Conservation (phyloP, 1,140 invertebrate genomes). For the Philotrypesis tridentata region DNA sequence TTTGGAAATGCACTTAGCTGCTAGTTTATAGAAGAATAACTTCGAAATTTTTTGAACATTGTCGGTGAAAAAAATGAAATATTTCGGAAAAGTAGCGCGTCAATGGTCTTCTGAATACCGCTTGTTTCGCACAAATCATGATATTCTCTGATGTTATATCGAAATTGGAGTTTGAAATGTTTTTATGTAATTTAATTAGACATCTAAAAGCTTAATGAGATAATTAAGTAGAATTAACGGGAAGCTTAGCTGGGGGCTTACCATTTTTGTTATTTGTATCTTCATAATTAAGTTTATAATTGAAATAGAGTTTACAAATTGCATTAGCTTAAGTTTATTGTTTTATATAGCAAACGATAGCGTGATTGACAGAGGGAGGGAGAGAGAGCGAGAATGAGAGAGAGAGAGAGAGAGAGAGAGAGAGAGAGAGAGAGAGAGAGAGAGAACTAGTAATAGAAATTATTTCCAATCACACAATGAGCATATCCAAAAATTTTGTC, state of each 20-base stretch:
- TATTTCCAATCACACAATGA: constrained; percentile 26
- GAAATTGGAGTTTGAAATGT: constrained; percentile 25
- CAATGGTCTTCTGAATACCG: constrained; percentile 2
- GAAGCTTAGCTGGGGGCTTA: background rate
- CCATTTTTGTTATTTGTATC: constrained; percentile 25
- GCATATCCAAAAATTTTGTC: constrained; percentile 32
- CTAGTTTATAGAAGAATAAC: background rate
- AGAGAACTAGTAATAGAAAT: background rate
- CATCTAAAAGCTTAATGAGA: background rate
- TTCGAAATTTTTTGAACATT: constrained; percentile 5
- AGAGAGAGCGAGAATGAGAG: background rate
- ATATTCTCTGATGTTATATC: constrained; percentile 31
- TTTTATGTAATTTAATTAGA: constrained; percentile 22
- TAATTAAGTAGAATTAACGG: background rate
- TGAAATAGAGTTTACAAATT: background rate
- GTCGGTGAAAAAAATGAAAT: background rate
- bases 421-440: background rate
- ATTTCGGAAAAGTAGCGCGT: background rate
- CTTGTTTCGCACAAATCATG: constrained; percentile 5
- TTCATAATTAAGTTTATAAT: background rate
- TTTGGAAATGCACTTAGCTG: background rate
- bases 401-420: background rate
- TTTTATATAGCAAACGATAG: background rate
- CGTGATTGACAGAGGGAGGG: background rate
- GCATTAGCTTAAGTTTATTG: background rate